Percentiles rank a stretch among this genome's conserved stretches.
These are phyloP conservation scores for Drosophila lini DNA, from an alignment of 1,140 invertebrate species.

Conservation along the genomic window DNA sequence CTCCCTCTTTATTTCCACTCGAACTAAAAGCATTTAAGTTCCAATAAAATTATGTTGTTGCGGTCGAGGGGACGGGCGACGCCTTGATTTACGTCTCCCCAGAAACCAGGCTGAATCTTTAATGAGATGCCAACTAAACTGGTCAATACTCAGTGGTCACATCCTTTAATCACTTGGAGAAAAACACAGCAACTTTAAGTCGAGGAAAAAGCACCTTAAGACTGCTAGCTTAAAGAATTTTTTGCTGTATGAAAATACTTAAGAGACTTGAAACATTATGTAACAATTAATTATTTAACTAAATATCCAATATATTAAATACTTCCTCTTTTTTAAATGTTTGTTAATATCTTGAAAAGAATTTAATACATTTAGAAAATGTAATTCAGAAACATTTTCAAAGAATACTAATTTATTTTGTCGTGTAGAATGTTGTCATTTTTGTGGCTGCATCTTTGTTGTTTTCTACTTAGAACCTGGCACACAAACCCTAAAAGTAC, in stretches of 20 bases:
- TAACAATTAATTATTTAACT: too few species aligned
- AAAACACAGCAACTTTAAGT: background rate
- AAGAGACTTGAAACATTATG: too few species aligned
- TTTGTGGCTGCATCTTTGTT: slow-evolving; percentile 56
- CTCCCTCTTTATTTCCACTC: slow-evolving; percentile 2
- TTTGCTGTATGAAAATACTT: background rate
- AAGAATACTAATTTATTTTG: too few species aligned
- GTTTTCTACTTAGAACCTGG: slow-evolving; percentile 15
- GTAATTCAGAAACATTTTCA: background rate
- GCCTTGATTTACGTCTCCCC: slow-evolving; percentile 75
- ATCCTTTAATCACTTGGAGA: slow-evolving; percentile 4
- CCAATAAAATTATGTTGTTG: slow-evolving; percentile 74
- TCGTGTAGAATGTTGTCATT: slow-evolving; percentile 36
- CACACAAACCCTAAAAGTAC: slow-evolving; percentile 17
- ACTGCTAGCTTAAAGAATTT: background rate
- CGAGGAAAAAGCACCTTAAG: background rate
- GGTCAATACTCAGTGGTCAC: slow-evolving; percentile 31
- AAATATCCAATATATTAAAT: too few species aligned
- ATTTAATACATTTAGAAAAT: background rate
- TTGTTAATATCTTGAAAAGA: too few species aligned
- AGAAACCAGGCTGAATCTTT: slow-evolving; percentile 80
- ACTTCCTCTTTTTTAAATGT: too few species aligned
- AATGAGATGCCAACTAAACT: slow-evolving; percentile 69
- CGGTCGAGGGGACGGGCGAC: slow-evolving; percentile 10
- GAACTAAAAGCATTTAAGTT: slow-evolving; percentile 49